Base-by-base conservation (phyloP, 1,140 invertebrate genomes). In the Drosophila kepulauana region DNA sequence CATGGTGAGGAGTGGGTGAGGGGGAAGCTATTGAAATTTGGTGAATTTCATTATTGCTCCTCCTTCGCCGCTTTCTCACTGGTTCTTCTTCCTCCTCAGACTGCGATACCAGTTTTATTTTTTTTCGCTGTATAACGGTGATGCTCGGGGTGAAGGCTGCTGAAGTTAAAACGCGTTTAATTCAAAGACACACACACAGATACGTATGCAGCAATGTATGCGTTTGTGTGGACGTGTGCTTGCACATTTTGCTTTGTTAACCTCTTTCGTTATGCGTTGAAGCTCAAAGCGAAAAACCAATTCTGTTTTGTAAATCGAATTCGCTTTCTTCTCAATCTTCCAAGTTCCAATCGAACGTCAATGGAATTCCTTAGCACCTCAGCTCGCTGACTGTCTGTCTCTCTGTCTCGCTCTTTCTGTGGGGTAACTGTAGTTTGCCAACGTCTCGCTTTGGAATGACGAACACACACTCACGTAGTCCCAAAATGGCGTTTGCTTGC, bases 301-400 rank as follows among this genome's bases (percentile, higher is more conserved):
- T 86, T 89, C 78, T 81, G 81, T 85, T 89, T 89, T 89, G 20
- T 52, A 89, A 89, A 85, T 89, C 78, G 61, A 89, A 85, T 89
- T 89, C 81, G 85, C 85, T 89, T 89, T 89, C 85, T 89, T 89
- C 72, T 76, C 78, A 33, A 46, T 38, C 46, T 88, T 73, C 61
- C 64, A 48, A 49, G 52, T 56, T 46, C 41, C 48, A 61, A 16
- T 30, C 64, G 79, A 35, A 67, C 56, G 52, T 69, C 43, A 78
- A 80, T 87, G 78, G 70, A 78, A 87, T 87, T 88, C 70, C 73
- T 65, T 43, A 33, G 61, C 30, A 38, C 52, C 13, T 56, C 33
- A 43, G 56, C 15, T 38, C 38, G 38, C 38, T 57, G 5, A 33
- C 33, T 48, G 1, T 57, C 45, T 13, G 10, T 51, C 38, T 63